Base-by-base conservation (phyloP, 2,888 invertebrate species). In the Orgyia antiqua region DNA sequence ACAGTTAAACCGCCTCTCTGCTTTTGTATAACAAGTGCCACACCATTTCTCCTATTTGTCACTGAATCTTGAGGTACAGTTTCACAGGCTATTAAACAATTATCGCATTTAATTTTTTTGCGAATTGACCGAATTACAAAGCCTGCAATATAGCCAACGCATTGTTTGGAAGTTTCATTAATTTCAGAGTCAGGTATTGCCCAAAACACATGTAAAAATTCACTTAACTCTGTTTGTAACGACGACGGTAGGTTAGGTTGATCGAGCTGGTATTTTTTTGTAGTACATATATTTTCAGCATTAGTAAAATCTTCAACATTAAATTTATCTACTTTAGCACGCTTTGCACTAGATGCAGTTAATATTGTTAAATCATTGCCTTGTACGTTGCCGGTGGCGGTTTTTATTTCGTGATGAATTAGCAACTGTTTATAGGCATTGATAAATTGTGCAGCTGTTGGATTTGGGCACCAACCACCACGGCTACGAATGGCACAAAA, bases 361-460 rank as follows among this genome's bases (percentile, higher is more conserved):
- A 32, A 24, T 19, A 32, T 27, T 0, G 24, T 5, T 13, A 33
- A 10, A 8, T 24, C 12, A 27, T 33, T 27, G 17, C 7, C 27
- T 10, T 24, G 19, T 24, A 29, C 31, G 7, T 31, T 36, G 5
- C 15, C 15, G 6, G 15, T 15, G 6, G 15, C 27, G 24, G 8
- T 29, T 4, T 12, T 27, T 15, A 36, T 27, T 31, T 30, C 36
- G 11, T 36, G 27, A 12, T 31, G 31, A 3, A 33, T 29, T 24
- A 33, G 21, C 3, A 37, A 21, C 13, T 37, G 37, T 27, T 37
- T 37, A 13, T 27, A 33, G 4, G 37, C 33, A 30, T 33, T 37
- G 6, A 33, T 10, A 33, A 37, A 33, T 19, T 39, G 38, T 10
- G 31, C 34, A 20, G 34, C 38, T 33, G 33, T 38, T 38, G 29